These are phyloP conservation scores for Chiloscyllium plagiosum DNA, from an alignment of 2,113 vertebrate species.

Conservation along the genomic window DNA sequence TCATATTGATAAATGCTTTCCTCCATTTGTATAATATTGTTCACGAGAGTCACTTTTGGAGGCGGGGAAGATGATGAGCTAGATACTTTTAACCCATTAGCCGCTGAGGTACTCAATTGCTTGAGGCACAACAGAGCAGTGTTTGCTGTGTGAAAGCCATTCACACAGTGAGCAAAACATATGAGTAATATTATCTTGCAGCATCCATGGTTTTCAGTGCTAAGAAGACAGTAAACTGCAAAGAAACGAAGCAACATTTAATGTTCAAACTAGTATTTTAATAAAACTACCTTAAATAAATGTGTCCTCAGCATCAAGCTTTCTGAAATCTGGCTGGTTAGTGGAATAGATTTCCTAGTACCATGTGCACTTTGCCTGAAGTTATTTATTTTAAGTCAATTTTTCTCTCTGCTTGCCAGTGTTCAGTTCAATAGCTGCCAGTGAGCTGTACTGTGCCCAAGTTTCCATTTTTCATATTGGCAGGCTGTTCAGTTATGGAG, in stretches of 20 bases:
- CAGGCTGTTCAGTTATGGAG: background rate
- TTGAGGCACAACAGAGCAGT: background rate
- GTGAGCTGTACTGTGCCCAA: background rate
- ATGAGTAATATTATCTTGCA: background rate
- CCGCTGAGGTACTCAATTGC: background rate
- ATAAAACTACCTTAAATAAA: slow-evolving; percentile 6
- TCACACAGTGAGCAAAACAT: background rate
- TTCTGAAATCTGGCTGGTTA: background rate
- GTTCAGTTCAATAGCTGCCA: background rate
- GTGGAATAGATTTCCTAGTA: slow-evolving; percentile 11
- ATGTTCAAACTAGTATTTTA: background rate
- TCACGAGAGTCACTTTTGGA: background rate
- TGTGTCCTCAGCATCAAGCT: background rate
- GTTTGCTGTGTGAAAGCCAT: background rate
- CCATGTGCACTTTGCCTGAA: background rate
- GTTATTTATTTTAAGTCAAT: slow-evolving; percentile 5
- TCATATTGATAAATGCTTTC: slow-evolving; percentile 16
- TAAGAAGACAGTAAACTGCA: background rate
- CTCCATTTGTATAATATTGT: slow-evolving; percentile 1
- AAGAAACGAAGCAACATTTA: background rate
- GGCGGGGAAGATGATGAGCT: background rate
- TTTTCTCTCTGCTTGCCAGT: background rate
- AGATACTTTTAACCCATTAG: slow-evolving; percentile 29
- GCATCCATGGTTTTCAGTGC: background rate
- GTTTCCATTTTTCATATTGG: background rate